phyloP scores from a whole-genome alignment of 2,888 invertebrate genomes.

The Nymphalis polychloros region DNA sequence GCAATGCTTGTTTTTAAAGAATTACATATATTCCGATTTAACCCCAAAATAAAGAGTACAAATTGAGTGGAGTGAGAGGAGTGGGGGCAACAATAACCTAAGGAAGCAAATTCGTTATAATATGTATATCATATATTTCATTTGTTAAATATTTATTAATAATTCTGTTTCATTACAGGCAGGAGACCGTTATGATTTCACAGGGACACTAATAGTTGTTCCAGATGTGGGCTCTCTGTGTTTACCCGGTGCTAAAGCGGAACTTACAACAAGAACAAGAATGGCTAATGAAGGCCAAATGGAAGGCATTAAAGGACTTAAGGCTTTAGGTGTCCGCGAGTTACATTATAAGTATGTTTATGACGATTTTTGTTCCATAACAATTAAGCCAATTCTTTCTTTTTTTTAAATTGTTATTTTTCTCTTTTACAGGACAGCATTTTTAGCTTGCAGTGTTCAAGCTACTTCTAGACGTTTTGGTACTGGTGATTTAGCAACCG shows the following conservation, averaged over 20 bases:
- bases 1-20: too few relatives aligned
- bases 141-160: conserved; percentile 24
- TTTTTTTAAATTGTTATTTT: neutral
- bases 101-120: neutral
- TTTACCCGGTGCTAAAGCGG: conserved; percentile 92
- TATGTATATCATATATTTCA: neutral
- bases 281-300: conserved; percentile 86
- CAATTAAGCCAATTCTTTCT: neutral
- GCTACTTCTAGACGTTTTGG: conserved; percentile 94
- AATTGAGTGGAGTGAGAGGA: too few relatives aligned
- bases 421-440: conserved; percentile 86
- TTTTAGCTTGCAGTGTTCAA: conserved; percentile 95
- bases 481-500: conserved; percentile 90
- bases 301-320: conserved; percentile 93
- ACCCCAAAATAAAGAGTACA: too few relatives aligned
- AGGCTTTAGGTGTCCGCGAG: conserved; percentile 82
- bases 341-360: conserved; percentile 74
- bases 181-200: conserved; percentile 93
- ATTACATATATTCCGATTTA: too few relatives aligned
- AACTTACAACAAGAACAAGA: conserved; percentile 88
- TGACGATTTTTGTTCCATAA: neutral
- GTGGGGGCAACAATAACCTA: too few relatives aligned
- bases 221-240: conserved; percentile 96
- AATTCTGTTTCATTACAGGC: conserved; percentile 63
- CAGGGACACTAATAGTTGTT: conserved; percentile 97